Evolutionary conservation across 1,140 invertebrate species (phyloP).

Genomic region (Mactra quadrangularis): DNA sequence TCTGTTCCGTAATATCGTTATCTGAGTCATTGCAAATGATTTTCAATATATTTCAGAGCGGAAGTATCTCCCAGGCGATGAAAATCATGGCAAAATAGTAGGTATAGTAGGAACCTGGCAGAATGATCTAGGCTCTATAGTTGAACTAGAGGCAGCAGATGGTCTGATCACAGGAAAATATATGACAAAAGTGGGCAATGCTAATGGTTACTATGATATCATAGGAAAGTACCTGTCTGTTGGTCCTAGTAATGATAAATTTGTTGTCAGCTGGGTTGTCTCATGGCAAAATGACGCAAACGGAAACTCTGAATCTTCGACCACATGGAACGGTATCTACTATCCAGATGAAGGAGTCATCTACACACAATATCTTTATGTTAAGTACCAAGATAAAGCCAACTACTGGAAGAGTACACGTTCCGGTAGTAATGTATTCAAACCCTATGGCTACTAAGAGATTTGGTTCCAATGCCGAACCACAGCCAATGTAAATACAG

Average conservation of each 20-base stretch:
- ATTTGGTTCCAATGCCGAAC: too few relatives aligned
- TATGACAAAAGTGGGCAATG: neutral
- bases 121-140: neutral
- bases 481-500: too few relatives aligned
- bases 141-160: neutral
- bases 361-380: neutral
- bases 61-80: too few relatives aligned
- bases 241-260: neutral
- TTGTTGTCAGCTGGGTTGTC: neutral
- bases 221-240: neutral
- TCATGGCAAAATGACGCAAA: neutral
- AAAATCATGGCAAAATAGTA: too few relatives aligned
- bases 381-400: neutral
- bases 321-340: neutral
- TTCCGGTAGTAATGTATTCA: too few relatives aligned
- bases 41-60: too few relatives aligned
- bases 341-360: neutral
- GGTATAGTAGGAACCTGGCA: constrained; percentile 2
- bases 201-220: neutral
- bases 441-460: too few relatives aligned
- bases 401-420: neutral
- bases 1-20: too few relatives aligned
- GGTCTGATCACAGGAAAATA: constrained; percentile 7
- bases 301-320: neutral
- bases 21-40: too few relatives aligned